Conservation (phyloP, 2,113 vertebrate species). For the Empidonax alnorum region DNA sequence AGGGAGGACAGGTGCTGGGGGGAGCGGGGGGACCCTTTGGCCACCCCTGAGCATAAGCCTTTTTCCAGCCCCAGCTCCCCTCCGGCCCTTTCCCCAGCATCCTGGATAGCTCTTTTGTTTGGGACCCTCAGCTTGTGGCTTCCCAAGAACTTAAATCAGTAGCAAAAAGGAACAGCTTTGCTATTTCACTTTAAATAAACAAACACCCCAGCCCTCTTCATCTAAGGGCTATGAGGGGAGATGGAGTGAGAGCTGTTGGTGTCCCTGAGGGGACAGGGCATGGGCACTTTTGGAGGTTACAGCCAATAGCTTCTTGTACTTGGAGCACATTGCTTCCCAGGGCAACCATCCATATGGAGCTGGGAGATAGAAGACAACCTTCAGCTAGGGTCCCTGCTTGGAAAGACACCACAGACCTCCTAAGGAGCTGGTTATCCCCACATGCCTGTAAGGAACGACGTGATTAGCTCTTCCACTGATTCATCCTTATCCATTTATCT, state of each 20-base stretch:
- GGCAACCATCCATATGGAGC: neutral
- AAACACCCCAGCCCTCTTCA: neutral
- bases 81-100: neutral
- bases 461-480: slow-evolving; percentile 57
- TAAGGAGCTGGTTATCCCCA: neutral
- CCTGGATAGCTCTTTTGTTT: neutral
- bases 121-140: neutral
- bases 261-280: neutral
- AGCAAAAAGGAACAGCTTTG: neutral
- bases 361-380: neutral
- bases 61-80: neutral
- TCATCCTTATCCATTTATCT: slow-evolving; percentile 62
- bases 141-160: neutral
- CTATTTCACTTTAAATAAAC: neutral
- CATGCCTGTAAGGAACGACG: neutral
- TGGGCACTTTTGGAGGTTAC: neutral
- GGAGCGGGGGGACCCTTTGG: neutral
- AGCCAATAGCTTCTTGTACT: neutral
- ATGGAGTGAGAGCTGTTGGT: neutral
- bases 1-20: neutral
- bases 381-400: neutral
- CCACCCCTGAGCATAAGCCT: neutral
- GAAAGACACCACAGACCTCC: neutral
- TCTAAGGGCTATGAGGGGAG: neutral
- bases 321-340: neutral